Conservation (phyloP, 2,888 invertebrate species). For the Candidula unifasciata region DNA sequence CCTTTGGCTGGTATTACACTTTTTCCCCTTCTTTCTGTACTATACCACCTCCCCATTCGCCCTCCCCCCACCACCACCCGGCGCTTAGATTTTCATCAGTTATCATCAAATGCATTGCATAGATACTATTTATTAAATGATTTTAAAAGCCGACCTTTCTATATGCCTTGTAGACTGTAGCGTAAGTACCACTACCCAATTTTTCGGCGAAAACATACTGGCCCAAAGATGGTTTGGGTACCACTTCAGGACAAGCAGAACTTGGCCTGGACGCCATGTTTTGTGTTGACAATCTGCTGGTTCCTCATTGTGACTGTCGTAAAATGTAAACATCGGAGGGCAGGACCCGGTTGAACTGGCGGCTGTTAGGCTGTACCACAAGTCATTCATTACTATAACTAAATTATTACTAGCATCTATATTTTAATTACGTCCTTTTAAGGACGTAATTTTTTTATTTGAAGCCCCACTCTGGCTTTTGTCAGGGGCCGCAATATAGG, state of each 20-base stretch:
- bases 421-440: too few species aligned
- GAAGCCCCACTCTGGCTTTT: too few species aligned
- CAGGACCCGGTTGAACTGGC: slow-evolving; percentile 35
- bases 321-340: slow-evolving; percentile 40
- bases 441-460: too few species aligned
- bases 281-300: background rate
- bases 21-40: too few species aligned
- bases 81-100: too few species aligned
- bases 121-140: background rate
- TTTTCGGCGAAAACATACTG: slow-evolving; percentile 76
- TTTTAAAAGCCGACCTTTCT: slow-evolving; percentile 81
- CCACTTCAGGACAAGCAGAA: slow-evolving; percentile 13
- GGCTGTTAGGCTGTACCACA: too few species aligned
- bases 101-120: background rate
- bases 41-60: too few species aligned
- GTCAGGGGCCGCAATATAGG: too few species aligned
- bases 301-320: background rate
- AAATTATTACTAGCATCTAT: too few species aligned
- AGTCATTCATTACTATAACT: too few species aligned
- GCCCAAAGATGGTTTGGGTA: slow-evolving; percentile 44
- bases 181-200: slow-evolving; percentile 89
- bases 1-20: too few species aligned
- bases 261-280: slow-evolving; percentile 22
- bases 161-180: slow-evolving; percentile 89
- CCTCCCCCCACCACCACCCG: too few species aligned